Percentiles rank a stretch among this genome's conserved stretches.
phyloP scores from a whole-genome alignment of 2,888 invertebrate species.

The Drosophila affinis region DNA sequence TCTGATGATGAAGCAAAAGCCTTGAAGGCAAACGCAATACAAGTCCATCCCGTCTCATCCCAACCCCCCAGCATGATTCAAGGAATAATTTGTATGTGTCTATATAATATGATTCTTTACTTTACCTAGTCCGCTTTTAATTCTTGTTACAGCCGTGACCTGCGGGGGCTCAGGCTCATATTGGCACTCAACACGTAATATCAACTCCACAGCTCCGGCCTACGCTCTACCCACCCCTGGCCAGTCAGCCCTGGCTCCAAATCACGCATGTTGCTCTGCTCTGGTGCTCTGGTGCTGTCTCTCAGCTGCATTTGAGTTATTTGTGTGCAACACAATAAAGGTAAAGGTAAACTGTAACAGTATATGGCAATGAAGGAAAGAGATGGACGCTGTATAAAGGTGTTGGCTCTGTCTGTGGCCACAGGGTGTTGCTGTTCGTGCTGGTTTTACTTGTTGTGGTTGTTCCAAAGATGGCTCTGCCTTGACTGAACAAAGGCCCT shows the following conservation, averaged over 20 bases:
- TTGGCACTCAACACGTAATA: too few species aligned
- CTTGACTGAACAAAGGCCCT: constrained; percentile 4
- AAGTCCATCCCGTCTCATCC: constrained; percentile 3
- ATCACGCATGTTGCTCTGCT: background rate
- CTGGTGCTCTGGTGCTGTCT: constrained; percentile 4
- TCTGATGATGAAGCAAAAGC: constrained; percentile 7
- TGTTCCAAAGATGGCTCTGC: constrained; percentile 26
- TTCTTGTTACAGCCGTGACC: background rate
- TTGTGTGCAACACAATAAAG: constrained; percentile 9
- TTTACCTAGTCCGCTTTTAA: background rate
- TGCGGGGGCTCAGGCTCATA: too few species aligned
- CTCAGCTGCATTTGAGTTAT: constrained; percentile 20
- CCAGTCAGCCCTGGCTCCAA: background rate
- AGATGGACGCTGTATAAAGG: background rate
- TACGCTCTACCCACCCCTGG: background rate
- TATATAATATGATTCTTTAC: background rate
- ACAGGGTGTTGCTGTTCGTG: constrained; percentile 6
- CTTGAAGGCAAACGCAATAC: background rate
- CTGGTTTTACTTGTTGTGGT: constrained; percentile 20
- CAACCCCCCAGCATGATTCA: background rate
- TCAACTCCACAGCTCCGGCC: too few species aligned
- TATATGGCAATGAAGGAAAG: constrained; percentile 12
- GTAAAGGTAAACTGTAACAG: constrained; percentile 12
- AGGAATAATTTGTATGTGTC: background rate
- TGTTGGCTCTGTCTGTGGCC: background rate